Evolutionary conservation across 1,140 invertebrate genomes (phyloP).

Genomic region (Eurosta solidaginis): DNA sequence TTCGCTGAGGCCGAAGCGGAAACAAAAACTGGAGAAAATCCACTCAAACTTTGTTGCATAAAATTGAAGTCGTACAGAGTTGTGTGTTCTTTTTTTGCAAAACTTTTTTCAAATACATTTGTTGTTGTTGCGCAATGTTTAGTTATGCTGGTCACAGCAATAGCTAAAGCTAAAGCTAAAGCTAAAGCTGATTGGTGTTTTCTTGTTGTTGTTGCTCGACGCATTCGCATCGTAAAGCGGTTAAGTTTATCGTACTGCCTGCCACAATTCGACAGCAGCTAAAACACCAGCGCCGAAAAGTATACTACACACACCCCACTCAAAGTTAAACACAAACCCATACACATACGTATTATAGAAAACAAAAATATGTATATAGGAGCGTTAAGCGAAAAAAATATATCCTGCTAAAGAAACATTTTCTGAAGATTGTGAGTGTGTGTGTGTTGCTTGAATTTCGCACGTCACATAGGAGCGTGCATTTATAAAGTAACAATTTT

Average conservation of each 20-base stretch:
- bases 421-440: too few relatives aligned
- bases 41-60: constrained; percentile 23
- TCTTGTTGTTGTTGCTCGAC: neutral
- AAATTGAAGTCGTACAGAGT: constrained; percentile 3
- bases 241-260: neutral
- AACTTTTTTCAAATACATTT: neutral
- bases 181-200: too few relatives aligned
- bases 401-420: neutral
- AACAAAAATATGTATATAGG: too few relatives aligned
- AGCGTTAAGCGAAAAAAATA: neutral
- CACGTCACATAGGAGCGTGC: constrained; percentile 14
- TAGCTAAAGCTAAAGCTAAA: neutral
- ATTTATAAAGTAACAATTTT: constrained; percentile 50
- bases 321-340: neutral
- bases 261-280: constrained; percentile 2
- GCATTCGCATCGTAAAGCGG: constrained; percentile 15
- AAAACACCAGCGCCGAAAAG: constrained; percentile 16
- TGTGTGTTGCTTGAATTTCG: constrained; percentile 35
- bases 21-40: neutral
- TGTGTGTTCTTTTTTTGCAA: neutral
- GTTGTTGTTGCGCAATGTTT: neutral
- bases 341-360: too few relatives aligned
- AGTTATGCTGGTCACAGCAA: constrained; percentile 38
- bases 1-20: neutral
- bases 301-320: neutral